A percentile compares a stretch with the other conserved stretches of the same genome.
Conservation (phyloP, 2,113 vertebrate genomes). For the Naja naja region DNA sequence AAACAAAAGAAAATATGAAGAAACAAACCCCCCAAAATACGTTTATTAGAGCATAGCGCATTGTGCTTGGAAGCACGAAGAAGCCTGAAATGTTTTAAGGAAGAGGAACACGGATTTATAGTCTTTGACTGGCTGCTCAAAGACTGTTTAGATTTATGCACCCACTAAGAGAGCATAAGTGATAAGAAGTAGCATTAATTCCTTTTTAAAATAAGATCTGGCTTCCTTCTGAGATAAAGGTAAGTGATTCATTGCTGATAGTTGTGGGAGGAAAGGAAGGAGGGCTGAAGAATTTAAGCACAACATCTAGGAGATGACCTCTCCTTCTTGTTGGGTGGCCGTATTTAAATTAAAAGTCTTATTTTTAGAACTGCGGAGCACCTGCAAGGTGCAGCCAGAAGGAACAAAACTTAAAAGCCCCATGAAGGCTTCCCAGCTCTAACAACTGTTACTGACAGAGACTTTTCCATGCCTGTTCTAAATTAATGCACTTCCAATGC, state of each 20-base stretch:
- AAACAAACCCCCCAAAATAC: not conserved
- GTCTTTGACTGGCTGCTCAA: not conserved
- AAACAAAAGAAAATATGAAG: not conserved
- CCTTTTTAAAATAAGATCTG: conserved; percentile 2
- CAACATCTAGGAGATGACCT: conserved; percentile 7
- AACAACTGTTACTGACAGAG: not conserved
- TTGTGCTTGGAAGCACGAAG: not conserved
- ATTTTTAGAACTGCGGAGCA: conserved; percentile 11
- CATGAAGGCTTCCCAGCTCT: accelerated
- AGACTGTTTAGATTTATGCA: not conserved
- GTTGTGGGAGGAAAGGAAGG: not conserved
- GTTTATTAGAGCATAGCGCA: not conserved
- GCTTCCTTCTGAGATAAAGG: not conserved
- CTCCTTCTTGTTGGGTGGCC: conserved; percentile 1
- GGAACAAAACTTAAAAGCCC: conserved; percentile 11
- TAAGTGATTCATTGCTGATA: accelerated
- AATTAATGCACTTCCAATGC: not conserved
- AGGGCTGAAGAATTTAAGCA: not conserved
- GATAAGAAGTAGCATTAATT: not conserved
- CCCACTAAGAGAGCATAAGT: not conserved
- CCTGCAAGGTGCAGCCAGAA: conserved; percentile 3
- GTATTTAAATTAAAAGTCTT: conserved; percentile 27
- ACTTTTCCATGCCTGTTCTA: accelerated
- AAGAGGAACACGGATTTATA: conserved; percentile 10
- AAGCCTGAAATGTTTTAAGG: not conserved